Percentiles rank a stretch among this genome's conserved stretches.
These are phyloP conservation scores for Bellardia pandia DNA, from an alignment of 2,888 invertebrate species.

Conservation along the genomic window DNA sequence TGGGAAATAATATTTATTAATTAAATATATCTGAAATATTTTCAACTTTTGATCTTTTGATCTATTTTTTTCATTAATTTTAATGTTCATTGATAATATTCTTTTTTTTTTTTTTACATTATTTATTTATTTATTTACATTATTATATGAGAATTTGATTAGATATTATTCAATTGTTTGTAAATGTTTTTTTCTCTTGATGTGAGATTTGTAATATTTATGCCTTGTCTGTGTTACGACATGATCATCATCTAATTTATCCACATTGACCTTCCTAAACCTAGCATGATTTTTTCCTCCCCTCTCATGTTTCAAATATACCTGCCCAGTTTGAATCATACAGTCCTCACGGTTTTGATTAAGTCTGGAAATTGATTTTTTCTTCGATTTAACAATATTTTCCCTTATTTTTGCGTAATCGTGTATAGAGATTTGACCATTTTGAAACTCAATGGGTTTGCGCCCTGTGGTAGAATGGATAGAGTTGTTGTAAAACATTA, in stretches of 20 bases:
- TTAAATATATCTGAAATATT: no score
- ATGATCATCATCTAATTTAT: neutral
- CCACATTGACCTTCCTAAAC: neutral
- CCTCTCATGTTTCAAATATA: slow-evolving; percentile 12
- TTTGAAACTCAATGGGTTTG: neutral
- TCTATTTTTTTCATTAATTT: no score
- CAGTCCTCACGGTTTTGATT: neutral
- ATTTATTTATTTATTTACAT: no score
- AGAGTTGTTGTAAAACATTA: neutral
- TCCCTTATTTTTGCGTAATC: neutral
- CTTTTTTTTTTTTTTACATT: no score
- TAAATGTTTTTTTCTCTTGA: neutral
- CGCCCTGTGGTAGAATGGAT: neutral
- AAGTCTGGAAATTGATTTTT: neutral
- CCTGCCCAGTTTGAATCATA: neutral
- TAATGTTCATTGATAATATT: no score
- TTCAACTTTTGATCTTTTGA: no score
- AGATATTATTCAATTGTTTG: no score
- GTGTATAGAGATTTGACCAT: neutral
- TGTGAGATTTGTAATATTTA: neutral
- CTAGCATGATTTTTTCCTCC: neutral
- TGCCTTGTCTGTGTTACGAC: neutral
- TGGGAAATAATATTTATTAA: no score
- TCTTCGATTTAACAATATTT: neutral
- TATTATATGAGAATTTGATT: no score